Evolutionary conservation across 2,797 vertebrate genomes (phyloP).

Genomic region (Graptemys geographica): DNA sequence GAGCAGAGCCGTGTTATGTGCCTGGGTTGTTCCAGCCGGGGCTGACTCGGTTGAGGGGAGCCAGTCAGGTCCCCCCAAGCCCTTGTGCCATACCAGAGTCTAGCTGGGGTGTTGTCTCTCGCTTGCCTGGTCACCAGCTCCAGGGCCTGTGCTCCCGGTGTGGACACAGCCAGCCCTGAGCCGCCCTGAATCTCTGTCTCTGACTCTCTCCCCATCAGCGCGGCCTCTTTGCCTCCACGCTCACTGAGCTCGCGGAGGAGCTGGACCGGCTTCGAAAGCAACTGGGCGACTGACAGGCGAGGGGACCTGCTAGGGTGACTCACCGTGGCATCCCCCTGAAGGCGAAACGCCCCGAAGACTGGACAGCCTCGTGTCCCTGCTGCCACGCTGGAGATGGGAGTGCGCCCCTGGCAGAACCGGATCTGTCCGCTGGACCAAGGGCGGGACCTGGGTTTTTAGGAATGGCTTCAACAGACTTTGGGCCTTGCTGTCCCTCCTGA

Average conservation of each 20-base stretch:
- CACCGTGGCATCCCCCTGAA: not conserved
- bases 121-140: too few relatives aligned
- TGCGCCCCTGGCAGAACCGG: accelerated
- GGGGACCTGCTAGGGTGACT: not conserved
- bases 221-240: constrained; percentile 54
- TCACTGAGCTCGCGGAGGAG: constrained; percentile 67
- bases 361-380: not conserved
- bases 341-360: accelerated
- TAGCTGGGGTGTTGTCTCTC: too few relatives aligned
- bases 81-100: not conserved
- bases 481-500: not conserved
- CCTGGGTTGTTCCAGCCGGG: not conserved
- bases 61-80: not conserved
- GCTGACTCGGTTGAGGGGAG: not conserved
- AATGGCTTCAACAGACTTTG: not conserved
- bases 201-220: constrained; percentile 27
- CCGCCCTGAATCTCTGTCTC: not conserved
- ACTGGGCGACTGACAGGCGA: constrained; percentile 48
- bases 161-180: not conserved
- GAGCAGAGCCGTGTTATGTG: not conserved
- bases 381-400: not conserved
- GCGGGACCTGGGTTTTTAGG: too few relatives aligned
- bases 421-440: too few relatives aligned
- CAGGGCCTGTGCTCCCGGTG: accelerated
- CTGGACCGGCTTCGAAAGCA: constrained; percentile 74